These are phyloP conservation scores for Coryphaenoides rupestris DNA, from an alignment of 2,113 vertebrate genomes.

Conservation along the genomic window DNA sequence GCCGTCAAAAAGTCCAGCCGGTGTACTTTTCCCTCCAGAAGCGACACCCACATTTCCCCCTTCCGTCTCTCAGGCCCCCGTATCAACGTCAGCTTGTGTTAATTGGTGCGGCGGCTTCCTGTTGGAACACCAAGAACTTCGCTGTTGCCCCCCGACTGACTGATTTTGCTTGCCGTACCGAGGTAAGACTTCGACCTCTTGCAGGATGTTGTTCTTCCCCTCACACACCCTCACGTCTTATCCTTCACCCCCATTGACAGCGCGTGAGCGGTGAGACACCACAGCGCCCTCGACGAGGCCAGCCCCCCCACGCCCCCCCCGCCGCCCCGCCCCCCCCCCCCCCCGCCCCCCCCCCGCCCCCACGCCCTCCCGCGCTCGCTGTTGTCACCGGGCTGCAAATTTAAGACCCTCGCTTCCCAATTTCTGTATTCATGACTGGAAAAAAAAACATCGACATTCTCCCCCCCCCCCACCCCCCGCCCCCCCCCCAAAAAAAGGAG, in stretches of 20 bases:
- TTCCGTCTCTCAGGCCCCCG: background rate
- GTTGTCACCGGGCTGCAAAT: constrained; percentile 52
- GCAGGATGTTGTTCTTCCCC: constrained; percentile 19
- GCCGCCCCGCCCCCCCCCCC: too few relatives aligned
- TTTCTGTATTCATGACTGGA: constrained; percentile 71
- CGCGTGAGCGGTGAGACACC: too few relatives aligned
- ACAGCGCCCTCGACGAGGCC: too few relatives aligned
- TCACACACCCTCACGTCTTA: constrained; percentile 17
- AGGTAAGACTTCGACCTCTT: background rate
- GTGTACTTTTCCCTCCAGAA: constrained; percentile 19
- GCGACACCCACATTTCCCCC: constrained; percentile 18
- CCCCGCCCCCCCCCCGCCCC: too few relatives aligned
- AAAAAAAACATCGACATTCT: constrained; percentile 51
- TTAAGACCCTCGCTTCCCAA: constrained; percentile 52
- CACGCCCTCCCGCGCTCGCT: constrained; percentile 26
- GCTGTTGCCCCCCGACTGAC: constrained; percentile 16
- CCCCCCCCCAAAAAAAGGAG: too few relatives aligned
- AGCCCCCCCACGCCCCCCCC: too few relatives aligned
- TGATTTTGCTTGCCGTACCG: background rate
- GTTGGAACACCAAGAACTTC: constrained; percentile 29
- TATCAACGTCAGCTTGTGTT: constrained; percentile 21
- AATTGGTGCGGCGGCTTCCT: constrained; percentile 11
- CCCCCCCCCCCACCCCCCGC: too few relatives aligned
- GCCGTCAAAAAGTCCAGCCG: constrained; percentile 40
- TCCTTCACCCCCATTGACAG: too few relatives aligned